Evolutionary conservation across 2,113 vertebrate genomes (phyloP), one percentile per base, ranked within the genome.

Genomic region (Hydrochoerus hydrochaeris): DNA sequence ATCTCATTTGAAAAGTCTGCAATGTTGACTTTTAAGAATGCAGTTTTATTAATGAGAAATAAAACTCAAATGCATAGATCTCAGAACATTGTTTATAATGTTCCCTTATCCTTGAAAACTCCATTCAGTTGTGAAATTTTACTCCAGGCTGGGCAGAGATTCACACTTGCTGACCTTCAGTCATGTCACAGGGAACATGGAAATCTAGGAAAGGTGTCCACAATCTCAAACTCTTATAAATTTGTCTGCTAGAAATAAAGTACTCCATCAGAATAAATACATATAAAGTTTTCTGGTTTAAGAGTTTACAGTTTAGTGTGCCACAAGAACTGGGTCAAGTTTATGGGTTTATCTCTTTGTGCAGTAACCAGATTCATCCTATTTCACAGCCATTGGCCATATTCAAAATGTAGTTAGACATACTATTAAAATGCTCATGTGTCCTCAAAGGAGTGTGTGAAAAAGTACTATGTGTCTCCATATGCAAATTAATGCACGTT

Each of bases 141-240:
- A 32, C 12, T 35, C 62, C 8, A 19, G 5, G 1, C 65, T 44
- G 5, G 49, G 20, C 28, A 26, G 41, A 7, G 3, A 17, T 41
- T 41, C 19, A 46, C 0, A 77, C 14, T 13, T 38, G 38, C 20
- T 89, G 57, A 8, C 12, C 38, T 67, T 62, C 67, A 67, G 54
- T 75, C 20, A 20, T 20, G 35, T 41, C 60, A 54, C 4, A 32
- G 24, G 38, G 54, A 38, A 84, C 62, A 52, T 0, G 7, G 69
- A 67, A 41, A 80, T 85, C 71, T 69, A 46, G 38, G 24, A 26
- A 41, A 80, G 8, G 17, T 88, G 52, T 82, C 19, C 32, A 60
- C 16, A 52, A 46, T 83, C 38, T 71, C 80, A 94, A 71, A 71
- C 77, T 95, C 90, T 81, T 67, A 19, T 63, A 88, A 90, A 88